phyloP scores from a whole-genome alignment of 2,888 invertebrate genomes.

The Cantharis nigra region DNA sequence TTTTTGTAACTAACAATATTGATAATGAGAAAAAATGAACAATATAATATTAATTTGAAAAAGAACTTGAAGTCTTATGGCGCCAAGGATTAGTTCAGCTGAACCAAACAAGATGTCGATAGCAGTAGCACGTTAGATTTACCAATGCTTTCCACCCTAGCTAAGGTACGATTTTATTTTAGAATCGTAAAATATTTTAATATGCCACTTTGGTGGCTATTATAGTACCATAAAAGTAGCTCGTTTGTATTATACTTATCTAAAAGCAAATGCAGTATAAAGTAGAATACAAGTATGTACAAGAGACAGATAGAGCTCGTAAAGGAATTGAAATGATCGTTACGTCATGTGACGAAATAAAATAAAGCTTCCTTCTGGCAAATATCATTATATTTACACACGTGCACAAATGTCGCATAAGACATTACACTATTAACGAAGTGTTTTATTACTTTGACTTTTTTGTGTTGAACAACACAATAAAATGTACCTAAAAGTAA shows the following conservation, averaged over 20 bases:
- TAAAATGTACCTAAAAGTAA: not conserved
- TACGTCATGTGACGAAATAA: slow-evolving; percentile 39
- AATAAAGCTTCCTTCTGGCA: slow-evolving; percentile 31
- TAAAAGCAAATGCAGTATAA: slow-evolving; percentile 48
- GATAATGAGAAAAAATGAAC: no score
- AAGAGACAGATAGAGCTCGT: slow-evolving; percentile 49
- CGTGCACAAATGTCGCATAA: slow-evolving; percentile 19
- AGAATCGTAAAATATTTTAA: slow-evolving; percentile 52
- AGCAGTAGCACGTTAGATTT: not conserved
- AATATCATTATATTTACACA: slow-evolving; percentile 24
- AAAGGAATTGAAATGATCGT: slow-evolving; percentile 49
- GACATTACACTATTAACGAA: slow-evolving; percentile 11
- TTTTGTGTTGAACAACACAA: not conserved
- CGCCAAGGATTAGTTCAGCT: not conserved
- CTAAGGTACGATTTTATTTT: slow-evolving; percentile 28
- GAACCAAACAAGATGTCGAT: not conserved
- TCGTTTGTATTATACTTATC: slow-evolving; percentile 48
- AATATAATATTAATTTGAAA: no score
- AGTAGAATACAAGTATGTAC: slow-evolving; percentile 47
- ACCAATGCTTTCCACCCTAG: not conserved
- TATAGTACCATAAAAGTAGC: slow-evolving; percentile 56
- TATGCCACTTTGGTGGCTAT: slow-evolving; percentile 53
- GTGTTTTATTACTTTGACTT: slow-evolving; percentile 17
- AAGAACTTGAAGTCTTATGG: not conserved
- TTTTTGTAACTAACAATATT: not conserved